phyloP scores from a whole-genome alignment of 2,888 invertebrate species.

The Pteria penguin region DNA sequence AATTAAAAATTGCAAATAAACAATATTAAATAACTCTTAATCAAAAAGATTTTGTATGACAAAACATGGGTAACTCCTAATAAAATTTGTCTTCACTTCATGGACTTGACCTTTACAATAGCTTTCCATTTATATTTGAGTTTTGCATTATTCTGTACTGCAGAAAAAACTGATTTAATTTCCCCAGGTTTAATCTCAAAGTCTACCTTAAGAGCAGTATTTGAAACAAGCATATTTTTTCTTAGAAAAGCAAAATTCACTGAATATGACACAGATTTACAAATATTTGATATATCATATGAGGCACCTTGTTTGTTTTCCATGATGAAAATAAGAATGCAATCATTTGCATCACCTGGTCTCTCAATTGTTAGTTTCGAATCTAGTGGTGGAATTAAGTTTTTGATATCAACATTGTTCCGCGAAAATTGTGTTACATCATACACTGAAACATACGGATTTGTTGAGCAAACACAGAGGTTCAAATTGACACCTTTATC shows the following conservation, averaged over 20 bases:
- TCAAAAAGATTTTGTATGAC: too few relatives aligned
- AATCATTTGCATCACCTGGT: constrained; percentile 30
- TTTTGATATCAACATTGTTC: neutral
- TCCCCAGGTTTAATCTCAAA: constrained; percentile 14
- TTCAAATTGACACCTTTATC: constrained; percentile 59
- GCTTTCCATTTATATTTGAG: neutral
- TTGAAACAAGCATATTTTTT: constrained; percentile 30
- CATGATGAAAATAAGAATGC: constrained; percentile 43
- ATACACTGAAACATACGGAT: constrained; percentile 8
- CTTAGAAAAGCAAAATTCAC: constrained; percentile 20
- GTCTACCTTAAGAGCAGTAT: neutral
- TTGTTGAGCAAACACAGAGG: constrained; percentile 60
- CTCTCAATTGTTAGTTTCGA: neutral
- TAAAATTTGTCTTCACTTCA: too few relatives aligned
- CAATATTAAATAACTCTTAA: too few relatives aligned
- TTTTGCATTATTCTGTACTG: constrained; percentile 9
- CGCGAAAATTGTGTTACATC: too few relatives aligned
- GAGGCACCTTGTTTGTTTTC: constrained; percentile 51
- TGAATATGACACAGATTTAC: constrained; percentile 26
- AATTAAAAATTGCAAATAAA: too few relatives aligned
- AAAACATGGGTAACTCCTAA: too few relatives aligned
- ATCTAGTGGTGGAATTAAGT: neutral
- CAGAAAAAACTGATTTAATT: constrained; percentile 15
- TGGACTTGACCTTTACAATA: neutral
- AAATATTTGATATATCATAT: constrained; percentile 49